Evolutionary conservation across 2,113 vertebrate species (phyloP), one percentile per base, ranked within the genome.

Genomic region (Periophthalmus modestus): DNA sequence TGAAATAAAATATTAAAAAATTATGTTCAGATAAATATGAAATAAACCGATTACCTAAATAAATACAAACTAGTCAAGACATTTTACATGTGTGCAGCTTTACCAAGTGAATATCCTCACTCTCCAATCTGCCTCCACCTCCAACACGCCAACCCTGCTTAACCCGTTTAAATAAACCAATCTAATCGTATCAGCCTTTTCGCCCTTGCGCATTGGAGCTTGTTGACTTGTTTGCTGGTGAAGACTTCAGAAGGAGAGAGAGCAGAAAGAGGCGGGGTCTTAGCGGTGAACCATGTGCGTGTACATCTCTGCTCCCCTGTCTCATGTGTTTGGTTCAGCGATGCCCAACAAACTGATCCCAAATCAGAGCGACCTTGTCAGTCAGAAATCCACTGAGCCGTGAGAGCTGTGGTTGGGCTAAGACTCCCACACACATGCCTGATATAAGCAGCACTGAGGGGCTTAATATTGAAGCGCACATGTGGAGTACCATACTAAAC

Each of bases 321-420:
- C 78, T 59, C 66, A 48, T 39, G 75, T 47, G 57, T 33, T 47
- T 54, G 83, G 80, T 88, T 86, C 78, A 85, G 82, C 74, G 80
- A 84, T 87, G 85, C 84, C 84, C 79, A 67, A 82, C 75, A 82
- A 77, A 76, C 78, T 85, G 85, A 85, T 88, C 84, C 74, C 59
- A 87, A 87, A 81, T 85, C 82, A 59, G 72, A 72, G 80, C 86
- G 90, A 90, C 90, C 89, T 89, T 90, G 87, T 82, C 85, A 86
- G 78, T 89, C 90, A 83, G 86, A 74, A 2, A 79, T 68, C 78
- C 83, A 89, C 67, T 78, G 83, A 78, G 75, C 85, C 74, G 61
- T 80, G 71, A 52, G 19, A 0, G 9, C 2, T 19, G 28, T 66
- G 71, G 82, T 79, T 82, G 48, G 48, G 68, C 81, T 61, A 46